phyloP scores from a whole-genome alignment of 2,888 invertebrate genomes.

The Panorpa germanica region DNA sequence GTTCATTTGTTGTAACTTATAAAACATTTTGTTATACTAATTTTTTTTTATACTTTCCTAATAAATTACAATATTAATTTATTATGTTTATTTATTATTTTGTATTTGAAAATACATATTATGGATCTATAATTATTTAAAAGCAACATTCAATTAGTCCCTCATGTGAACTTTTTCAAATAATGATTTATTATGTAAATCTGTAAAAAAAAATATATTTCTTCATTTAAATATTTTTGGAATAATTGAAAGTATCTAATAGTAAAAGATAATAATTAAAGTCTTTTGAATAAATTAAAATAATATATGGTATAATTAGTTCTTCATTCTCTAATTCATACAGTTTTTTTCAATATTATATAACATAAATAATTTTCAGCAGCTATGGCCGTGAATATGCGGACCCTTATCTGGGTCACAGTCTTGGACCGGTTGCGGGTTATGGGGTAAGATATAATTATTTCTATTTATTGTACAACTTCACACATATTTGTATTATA shows the following conservation, averaged over 20 bases:
- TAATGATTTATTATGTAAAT: no score
- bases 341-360: conserved; percentile 12
- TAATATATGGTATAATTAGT: conserved; percentile 4
- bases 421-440: conserved; percentile 91
- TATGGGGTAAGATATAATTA: conserved; percentile 63
- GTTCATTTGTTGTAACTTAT: no score
- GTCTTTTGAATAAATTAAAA: not conserved
- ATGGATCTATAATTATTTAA: no score
- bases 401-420: conserved; percentile 87
- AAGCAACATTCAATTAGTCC: no score
- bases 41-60: no score
- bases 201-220: no score
- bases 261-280: conserved; percentile 3
- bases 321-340: conserved; percentile 11
- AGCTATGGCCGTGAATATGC: conserved; percentile 82
- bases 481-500: no score
- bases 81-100: no score
- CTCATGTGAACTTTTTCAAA: no score
- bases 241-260: conserved; percentile 8
- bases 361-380: conserved; percentile 19
- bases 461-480: conserved; percentile 12
- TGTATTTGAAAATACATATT: no score
- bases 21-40: no score
- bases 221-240: conserved; percentile 6
- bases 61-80: no score